Evolutionary conservation across 2,888 invertebrate species (phyloP), one percentile per base, ranked within the genome.

Genomic region (Synanthedon myopaeformis): DNA sequence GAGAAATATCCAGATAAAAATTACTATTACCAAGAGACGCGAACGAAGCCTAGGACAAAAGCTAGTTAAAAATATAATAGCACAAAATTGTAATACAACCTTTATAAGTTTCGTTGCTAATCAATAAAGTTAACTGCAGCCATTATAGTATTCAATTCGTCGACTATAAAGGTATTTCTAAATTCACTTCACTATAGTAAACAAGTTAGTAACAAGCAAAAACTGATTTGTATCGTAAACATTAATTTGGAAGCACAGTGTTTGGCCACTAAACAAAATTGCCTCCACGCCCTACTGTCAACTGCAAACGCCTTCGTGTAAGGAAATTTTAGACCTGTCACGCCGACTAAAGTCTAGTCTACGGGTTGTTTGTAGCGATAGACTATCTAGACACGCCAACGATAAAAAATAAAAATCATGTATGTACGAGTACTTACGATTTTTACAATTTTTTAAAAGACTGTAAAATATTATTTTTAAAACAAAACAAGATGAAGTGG

Each of bases 271-370:
- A 72, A 70, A 76, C 69, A 65, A 63, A 68, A 63, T 64, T 63
- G 57, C 60, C 60, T 55, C 59, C 57, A 64, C 66, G 57, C 66
- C 66, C 62, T 56, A 72, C 80, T 82, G 82, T 81, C 83, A 82
- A 78, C 76, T 76, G 76, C 80, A 80, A 76, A 75, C 71, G 76
- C 70, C 72, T 78, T 79, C 78, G 76, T 74, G 75, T 76, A 73
- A 77, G 54, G 55, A 55, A 53, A 79, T 76, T 78, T 78, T 69
- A 74, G 74, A 67, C 65, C 67, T 73, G 75, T 76, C 79, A 77
- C 74, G 74, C 72, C 67, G 73, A 61, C 67, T 53, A 60, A 58
- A 57, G 61, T 61, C 61, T 61, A 63, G 64, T 63, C 66, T 67
- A 67, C 10, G 35, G 67, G 61, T 61, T 56, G 62, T 56, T 52